Evolutionary conservation across 1,140 invertebrate species (phyloP), one percentile per base, ranked within the genome.

Genomic region (Drosophila bocqueti): DNA sequence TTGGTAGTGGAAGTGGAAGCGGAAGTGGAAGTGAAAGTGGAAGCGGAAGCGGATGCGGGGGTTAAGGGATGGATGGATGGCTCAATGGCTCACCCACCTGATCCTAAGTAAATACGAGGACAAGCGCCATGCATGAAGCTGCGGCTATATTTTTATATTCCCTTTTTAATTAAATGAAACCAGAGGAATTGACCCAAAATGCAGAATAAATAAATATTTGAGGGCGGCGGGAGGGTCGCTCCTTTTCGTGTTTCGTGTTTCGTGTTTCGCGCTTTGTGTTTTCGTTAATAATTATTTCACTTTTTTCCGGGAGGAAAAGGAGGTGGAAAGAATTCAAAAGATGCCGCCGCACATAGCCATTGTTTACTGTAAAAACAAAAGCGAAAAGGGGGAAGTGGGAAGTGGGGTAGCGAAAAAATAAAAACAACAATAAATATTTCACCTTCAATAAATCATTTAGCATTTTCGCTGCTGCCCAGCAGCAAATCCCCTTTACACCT

Each of bases 81-180:
- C 55, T 58, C 55, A 58, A 42, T 72, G 62, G 61, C 78, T 84
- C 83, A 92, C 91, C 87, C 87, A 92, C 87, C 91, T 92, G 91
- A 92, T 92, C 91, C 91, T 92, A 92, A 92, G 71, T 92, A 92
- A 92, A 92, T 83, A 92, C 76, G 45, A 68, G 52, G 63, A 83
- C 58, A 74, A 79, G 40, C 58, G 42, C 55, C 83, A 87, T 82
- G 79, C 21, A 21, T 62, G 24, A 24, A 24, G 24, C 52, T 15
- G 34, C 43, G 60, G 36, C 24, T 62, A 68, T 47, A 40, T 58
- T 43, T 64, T 38, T 69, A 57, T 72, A 58, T 69, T 73, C 68
- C 67, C 54, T 73, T 72, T 92, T 92, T 92, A 92, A 92, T 92
- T 92, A 92, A 92, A 92, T 92, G 91, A 92, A 92, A 91, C 91